Evolutionary conservation across 2,113 vertebrate species (phyloP).

Genomic region (Petrocephalus microphthalmus): DNA sequence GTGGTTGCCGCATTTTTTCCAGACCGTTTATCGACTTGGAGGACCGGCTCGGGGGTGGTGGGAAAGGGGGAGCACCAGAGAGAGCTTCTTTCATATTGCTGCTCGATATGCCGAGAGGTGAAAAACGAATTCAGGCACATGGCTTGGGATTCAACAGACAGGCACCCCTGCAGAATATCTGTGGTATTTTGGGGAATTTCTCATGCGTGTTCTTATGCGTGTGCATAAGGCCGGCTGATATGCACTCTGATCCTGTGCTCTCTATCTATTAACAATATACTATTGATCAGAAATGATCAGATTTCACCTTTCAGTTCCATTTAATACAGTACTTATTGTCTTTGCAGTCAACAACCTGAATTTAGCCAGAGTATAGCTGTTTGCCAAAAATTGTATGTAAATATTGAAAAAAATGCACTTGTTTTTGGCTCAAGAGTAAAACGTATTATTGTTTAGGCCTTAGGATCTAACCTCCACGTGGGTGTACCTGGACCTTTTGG

Average conservation of each 20-base stretch:
- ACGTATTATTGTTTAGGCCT: neutral
- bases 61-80: neutral
- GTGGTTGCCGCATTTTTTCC: neutral
- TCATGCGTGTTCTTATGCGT: too few species aligned
- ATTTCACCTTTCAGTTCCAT: neutral
- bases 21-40: neutral
- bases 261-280: neutral
- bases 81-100: neutral
- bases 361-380: neutral
- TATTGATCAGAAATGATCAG: neutral
- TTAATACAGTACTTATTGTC: neutral
- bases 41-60: neutral
- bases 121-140: neutral
- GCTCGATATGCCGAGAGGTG: neutral
- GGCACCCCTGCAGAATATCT: neutral
- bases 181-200: neutral
- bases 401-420: neutral
- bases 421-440: neutral
- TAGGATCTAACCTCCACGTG: conserved; percentile 23
- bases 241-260: neutral
- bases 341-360: neutral
- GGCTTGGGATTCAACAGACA: neutral
- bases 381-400: neutral
- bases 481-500: conserved; percentile 13
- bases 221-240: neutral